A percentile compares a stretch with the other conserved stretches of the same genome.
Evolutionary conservation across 64 coral and sea anemone genomes (phyloP).

Genomic region (Anthopleura sola): DNA sequence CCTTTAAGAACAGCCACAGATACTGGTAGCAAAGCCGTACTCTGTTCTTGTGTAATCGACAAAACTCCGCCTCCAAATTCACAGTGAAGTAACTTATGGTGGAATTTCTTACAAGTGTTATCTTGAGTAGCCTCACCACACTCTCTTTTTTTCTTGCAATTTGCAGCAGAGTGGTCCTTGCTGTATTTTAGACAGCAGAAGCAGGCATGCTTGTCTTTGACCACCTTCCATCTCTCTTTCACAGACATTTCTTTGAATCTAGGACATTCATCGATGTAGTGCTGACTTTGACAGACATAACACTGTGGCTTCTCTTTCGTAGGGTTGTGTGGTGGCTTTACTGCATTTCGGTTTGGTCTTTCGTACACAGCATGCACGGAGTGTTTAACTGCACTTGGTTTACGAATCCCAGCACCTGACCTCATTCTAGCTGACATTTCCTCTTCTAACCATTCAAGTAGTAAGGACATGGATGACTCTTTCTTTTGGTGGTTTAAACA

Average conservation of each 20-base stretch:
- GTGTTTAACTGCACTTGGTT: slow-evolving; percentile 20
- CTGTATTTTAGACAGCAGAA: slow-evolving; percentile 61
- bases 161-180: slow-evolving; percentile 56
- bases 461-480: slow-evolving; percentile 49
- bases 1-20: slow-evolving; percentile 14
- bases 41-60: slow-evolving; percentile 16
- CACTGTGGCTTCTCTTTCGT: slow-evolving; percentile 9
- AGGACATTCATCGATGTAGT: slow-evolving; percentile 62
- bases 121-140: slow-evolving; percentile 44
- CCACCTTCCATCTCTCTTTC: slow-evolving; percentile 54
- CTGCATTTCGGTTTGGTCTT: slow-evolving; percentile 21
- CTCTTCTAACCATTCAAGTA: slow-evolving; percentile 59
- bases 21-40: slow-evolving; percentile 35
- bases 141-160: slow-evolving; percentile 33
- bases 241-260: slow-evolving; percentile 53
- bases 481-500: slow-evolving; percentile 35
- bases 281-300: slow-evolving; percentile 49
- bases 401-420: slow-evolving; percentile 45
- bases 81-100: slow-evolving; percentile 54
- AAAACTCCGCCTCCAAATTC: neutral
- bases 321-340: neutral
- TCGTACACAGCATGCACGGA: neutral
- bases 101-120: slow-evolving; percentile 33
- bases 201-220: slow-evolving; percentile 58
- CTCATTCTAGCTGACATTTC: slow-evolving; percentile 57